These are phyloP conservation scores for Sycophila texana DNA, from an alignment of 2,888 invertebrate species.

Conservation along the genomic window DNA sequence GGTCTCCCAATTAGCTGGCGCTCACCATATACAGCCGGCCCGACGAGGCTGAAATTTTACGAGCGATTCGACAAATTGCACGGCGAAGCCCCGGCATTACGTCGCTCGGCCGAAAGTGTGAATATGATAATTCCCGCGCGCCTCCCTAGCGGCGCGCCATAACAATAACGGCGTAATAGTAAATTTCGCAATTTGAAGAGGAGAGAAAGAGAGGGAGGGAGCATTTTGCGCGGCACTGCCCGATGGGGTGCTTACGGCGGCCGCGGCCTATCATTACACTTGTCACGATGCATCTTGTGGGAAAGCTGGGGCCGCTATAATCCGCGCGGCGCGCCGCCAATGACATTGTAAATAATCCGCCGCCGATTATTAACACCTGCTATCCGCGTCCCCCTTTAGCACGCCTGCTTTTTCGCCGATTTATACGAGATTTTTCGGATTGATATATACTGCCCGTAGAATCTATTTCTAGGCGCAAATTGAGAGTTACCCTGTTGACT, in stretches of 20 bases:
- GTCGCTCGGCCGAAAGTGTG: conserved; percentile 23
- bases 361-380: conserved; percentile 7
- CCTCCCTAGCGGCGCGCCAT: conserved; percentile 31
- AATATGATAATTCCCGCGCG: conserved; percentile 46
- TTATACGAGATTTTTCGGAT: too few relatives aligned
- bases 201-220: conserved; percentile 12
- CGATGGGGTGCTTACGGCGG: neutral
- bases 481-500: too few relatives aligned
- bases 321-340: conserved; percentile 27
- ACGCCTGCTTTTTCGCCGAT: too few relatives aligned
- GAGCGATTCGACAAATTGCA: neutral
- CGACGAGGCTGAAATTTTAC: neutral
- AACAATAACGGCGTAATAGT: conserved; percentile 45
- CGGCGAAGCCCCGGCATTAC: neutral
- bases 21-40: too few relatives aligned
- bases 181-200: conserved; percentile 47
- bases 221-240: conserved; percentile 41
- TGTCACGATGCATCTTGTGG: conserved; percentile 63
- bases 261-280: conserved; percentile 66
- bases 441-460: too few relatives aligned
- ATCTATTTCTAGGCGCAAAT: too few relatives aligned
- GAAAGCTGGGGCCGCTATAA: conserved; percentile 30
- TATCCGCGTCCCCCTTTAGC: neutral
- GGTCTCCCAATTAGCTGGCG: too few relatives aligned
- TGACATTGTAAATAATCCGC: conserved; percentile 40